These are phyloP conservation scores for Acleris holmiana DNA, from an alignment of 2,888 invertebrate species.

Conservation along the genomic window DNA sequence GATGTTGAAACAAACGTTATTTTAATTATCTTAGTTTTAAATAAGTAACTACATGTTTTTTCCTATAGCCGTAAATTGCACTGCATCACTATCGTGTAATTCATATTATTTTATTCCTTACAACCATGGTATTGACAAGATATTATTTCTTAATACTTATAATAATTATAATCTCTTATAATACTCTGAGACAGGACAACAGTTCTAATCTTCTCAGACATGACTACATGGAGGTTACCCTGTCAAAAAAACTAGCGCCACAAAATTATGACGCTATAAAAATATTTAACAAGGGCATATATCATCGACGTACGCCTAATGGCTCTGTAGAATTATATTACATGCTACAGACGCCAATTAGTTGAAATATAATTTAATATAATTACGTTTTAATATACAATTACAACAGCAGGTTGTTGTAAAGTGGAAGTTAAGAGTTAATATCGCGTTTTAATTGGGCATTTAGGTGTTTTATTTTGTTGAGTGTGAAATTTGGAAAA, in stretches of 20 bases:
- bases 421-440: slow-evolving; percentile 14
- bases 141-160: too few relatives aligned
- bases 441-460: slow-evolving; percentile 14
- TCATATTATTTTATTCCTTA: too few relatives aligned
- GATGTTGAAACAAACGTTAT: too few relatives aligned
- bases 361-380: slow-evolving; percentile 10
- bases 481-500: slow-evolving; percentile 7
- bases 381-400: slow-evolving; percentile 28
- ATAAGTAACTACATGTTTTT: too few relatives aligned
- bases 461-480: slow-evolving; percentile 4
- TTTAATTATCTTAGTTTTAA: too few relatives aligned
- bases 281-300: slow-evolving; percentile 22
- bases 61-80: too few relatives aligned
- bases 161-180: too few relatives aligned
- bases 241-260: slow-evolving; percentile 5
- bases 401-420: slow-evolving; percentile 20
- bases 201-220: too few relatives aligned
- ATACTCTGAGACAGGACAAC: too few relatives aligned
- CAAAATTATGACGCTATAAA: slow-evolving; percentile 25
- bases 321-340: slow-evolving; percentile 2
- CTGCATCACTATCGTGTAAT: too few relatives aligned
- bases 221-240: neutral
- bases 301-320: slow-evolving; percentile 11
- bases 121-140: too few relatives aligned
- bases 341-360: slow-evolving; percentile 21